phyloP scores from a whole-genome alignment of 1,140 invertebrate species.

The Maconellicoccus hirsutus region DNA sequence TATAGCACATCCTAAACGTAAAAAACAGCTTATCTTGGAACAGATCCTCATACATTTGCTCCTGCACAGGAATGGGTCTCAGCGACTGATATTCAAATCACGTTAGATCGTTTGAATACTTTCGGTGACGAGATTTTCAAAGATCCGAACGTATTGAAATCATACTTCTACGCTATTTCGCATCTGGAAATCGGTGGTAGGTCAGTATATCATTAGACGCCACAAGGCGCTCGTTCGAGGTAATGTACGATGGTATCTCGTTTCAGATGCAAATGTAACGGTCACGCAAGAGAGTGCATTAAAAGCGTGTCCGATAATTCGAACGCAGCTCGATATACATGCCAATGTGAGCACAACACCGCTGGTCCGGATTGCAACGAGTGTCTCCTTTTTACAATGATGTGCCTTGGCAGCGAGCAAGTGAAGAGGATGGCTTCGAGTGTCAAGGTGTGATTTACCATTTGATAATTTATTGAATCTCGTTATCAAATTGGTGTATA shows the following conservation, averaged over 20 bases:
- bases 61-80: conserved; percentile 86
- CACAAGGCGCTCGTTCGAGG: too few relatives aligned
- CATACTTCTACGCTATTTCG: conserved; percentile 96
- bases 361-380: conserved; percentile 80
- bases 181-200: conserved; percentile 92
- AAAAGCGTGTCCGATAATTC: conserved; percentile 39
- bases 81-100: conserved; percentile 84
- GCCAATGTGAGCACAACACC: conserved; percentile 89
- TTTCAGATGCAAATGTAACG: conserved; percentile 87
- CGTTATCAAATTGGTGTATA: too few relatives aligned
- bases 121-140: conserved; percentile 97
- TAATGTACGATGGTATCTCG: too few relatives aligned
- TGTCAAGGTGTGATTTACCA: conserved; percentile 88
- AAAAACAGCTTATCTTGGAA: too few relatives aligned
- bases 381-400: conserved; percentile 95
- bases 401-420: conserved; percentile 83
- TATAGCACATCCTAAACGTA: too few relatives aligned
- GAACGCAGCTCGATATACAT: conserved; percentile 43
- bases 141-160: conserved; percentile 79
- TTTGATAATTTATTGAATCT: too few relatives aligned
- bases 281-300: conserved; percentile 85
- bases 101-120: conserved; percentile 83
- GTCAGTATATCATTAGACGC: conserved; percentile 32
- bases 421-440: conserved; percentile 74
- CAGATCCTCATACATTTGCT: too few relatives aligned